These are phyloP conservation scores for Drosophila leonis DNA, from an alignment of 2,888 invertebrate genomes.

Conservation along the genomic window DNA sequence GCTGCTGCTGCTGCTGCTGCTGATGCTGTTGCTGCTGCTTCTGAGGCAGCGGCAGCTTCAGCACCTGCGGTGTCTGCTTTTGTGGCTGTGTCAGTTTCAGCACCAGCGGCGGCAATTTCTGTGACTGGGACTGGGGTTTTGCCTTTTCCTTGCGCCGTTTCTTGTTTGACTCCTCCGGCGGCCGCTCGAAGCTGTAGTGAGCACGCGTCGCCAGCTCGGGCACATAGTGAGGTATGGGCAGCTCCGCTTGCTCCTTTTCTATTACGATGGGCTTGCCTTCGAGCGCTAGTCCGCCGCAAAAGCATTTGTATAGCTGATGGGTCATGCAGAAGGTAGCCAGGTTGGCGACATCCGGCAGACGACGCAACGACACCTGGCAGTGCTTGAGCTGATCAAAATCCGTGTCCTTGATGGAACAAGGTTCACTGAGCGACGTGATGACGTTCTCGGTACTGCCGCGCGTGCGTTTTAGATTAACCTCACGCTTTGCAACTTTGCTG, in stretches of 20 bases:
- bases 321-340: conserved; percentile 89
- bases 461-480: conserved; percentile 13
- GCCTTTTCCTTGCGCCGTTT: conserved; percentile 18
- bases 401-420: conserved; percentile 67
- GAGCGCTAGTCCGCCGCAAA: conserved; percentile 86
- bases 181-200: conserved; percentile 83
- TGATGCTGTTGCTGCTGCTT: not conserved
- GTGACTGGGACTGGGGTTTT: conserved; percentile 1
- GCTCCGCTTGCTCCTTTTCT: conserved; percentile 73
- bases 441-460: conserved; percentile 6
- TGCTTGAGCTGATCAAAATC: conserved; percentile 76
- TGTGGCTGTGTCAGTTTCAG: not conserved
- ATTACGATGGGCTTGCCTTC: conserved; percentile 81
- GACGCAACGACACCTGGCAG: conserved; percentile 79
- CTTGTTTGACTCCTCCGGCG: conserved; percentile 44
- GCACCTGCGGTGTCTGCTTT: not conserved
- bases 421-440: conserved; percentile 38
- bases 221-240: conserved; percentile 40
- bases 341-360: conserved; percentile 83
- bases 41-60: not conserved
- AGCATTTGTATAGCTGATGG: conserved; percentile 89
- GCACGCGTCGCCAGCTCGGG: conserved; percentile 64
- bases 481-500: conserved; percentile 31
- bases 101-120: conserved; percentile 7
- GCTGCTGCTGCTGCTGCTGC: not conserved